Evolutionary conservation across 2,797 vertebrate species (phyloP).

Genomic region (Poeciliopsis infans): DNA sequence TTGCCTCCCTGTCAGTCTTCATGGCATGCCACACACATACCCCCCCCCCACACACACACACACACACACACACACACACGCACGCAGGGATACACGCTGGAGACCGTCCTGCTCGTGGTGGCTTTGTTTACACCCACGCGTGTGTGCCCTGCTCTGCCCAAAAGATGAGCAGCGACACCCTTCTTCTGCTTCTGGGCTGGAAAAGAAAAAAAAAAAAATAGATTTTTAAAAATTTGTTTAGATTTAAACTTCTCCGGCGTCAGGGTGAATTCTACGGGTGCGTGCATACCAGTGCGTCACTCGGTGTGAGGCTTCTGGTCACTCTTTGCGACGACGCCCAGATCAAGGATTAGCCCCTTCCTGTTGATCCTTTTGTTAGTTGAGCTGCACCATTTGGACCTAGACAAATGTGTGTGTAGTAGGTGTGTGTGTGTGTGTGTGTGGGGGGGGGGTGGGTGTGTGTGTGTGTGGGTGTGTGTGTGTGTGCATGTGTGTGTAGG

Average conservation of each 20-base stretch:
- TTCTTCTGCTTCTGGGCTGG: conserved; percentile 1
- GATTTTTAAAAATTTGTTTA: not conserved
- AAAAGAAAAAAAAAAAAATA: not conserved
- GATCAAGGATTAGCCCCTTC: conserved; percentile 85
- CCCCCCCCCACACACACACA: conserved; percentile 17
- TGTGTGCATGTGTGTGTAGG: not conserved
- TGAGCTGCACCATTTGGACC: conserved; percentile 80
- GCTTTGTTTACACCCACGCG: conserved; percentile 66
- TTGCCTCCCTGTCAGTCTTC: conserved; percentile 78
- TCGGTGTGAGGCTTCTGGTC: conserved; percentile 65
- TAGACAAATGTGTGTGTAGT: conserved; percentile 61
- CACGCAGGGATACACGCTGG: conserved; percentile 8
- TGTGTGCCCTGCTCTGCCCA: conserved; percentile 54
- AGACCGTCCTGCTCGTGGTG: conserved; percentile 53
- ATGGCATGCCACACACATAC: conserved; percentile 55
- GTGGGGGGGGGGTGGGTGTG: not conserved
- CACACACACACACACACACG: conserved; percentile 8
- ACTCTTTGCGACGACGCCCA: conserved; percentile 79
- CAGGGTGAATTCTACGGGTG: conserved; percentile 47
- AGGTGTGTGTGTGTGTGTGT: conserved; percentile 23
- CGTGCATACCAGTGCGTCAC: conserved; percentile 29
- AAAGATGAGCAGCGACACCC: not conserved
- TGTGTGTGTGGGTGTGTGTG: not conserved
- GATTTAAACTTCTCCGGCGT: conserved; percentile 25
- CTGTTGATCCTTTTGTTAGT: conserved; percentile 82